Evolutionary conservation across 2,888 invertebrate genomes (phyloP), one percentile per base, ranked within the genome.

Genomic region (Osmoderma eremita): DNA sequence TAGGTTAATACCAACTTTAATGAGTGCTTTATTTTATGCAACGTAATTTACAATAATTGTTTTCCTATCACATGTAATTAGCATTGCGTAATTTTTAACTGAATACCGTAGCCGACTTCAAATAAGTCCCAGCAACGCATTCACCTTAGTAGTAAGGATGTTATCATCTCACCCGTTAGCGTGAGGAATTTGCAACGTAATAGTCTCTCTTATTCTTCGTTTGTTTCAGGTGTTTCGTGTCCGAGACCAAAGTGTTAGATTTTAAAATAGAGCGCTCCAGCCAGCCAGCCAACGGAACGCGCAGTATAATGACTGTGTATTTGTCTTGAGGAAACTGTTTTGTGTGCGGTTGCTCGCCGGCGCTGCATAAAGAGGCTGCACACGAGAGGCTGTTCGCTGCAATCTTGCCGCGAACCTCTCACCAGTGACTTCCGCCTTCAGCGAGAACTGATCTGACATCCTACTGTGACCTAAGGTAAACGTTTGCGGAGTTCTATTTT

Each of bases 391-490:
- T 48, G 10, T n/a, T 22, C 49, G 51, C 24, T 53, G 63, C 49
- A 51, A 45, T 45, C 45, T 45, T 30, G 65, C 63, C 68, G 69
- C 69, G 68, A 63, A 69, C 68, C 66, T 68, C 70, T 68, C 67
- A 58, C 69, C 68, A 67, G 71, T 49, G 30, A 69, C 70, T 73
- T 74, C 73, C 73, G 71, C 70, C 71, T 71, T 72, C 69, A 62
- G 68, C 65, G 68, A 71, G 70, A 69, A 65, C 24, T 67, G 66
- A 54, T 63, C 69, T 65, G 69, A 66, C 68, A 69, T 70, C 72
- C 70, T 70, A 67, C 70, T 71, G 70, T 70, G 69, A 75, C 69
- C 70, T 73, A 73, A 75, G 75, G 75, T 75, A 74, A 71, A 69
- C 68, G 65, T 67, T 61, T 48, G 45, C 58, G 5, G 58, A 61